phyloP scores from a whole-genome alignment of 2,113 vertebrate species.

The Hoplias malabaricus region DNA sequence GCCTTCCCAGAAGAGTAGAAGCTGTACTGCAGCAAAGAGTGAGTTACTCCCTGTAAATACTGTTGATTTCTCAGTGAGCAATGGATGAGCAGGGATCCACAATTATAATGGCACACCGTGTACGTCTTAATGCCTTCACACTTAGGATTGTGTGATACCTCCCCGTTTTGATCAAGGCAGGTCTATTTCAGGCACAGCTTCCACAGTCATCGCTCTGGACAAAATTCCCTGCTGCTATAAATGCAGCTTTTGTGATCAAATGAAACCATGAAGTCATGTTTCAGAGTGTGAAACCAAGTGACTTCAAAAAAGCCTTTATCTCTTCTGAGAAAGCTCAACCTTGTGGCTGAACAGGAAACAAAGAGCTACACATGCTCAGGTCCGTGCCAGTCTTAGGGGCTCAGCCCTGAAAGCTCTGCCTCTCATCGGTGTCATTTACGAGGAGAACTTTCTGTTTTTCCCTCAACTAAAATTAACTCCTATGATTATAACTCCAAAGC shows the following conservation, averaged over 20 bases:
- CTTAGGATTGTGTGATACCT: neutral
- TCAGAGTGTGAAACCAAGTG: neutral
- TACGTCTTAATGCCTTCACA: neutral
- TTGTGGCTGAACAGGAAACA: conserved; percentile 25
- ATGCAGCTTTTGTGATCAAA: conserved; percentile 12
- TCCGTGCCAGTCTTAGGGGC: neutral
- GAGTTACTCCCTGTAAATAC: too few relatives aligned
- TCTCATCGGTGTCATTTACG: neutral
- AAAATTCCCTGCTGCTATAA: conserved; percentile 14
- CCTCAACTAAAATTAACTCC: neutral
- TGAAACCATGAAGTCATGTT: neutral
- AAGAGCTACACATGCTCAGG: conserved; percentile 23
- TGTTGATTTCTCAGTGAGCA: too few relatives aligned
- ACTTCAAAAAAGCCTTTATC: conserved; percentile 24
- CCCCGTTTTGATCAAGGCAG: neutral
- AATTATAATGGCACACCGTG: too few relatives aligned
- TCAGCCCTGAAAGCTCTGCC: neutral
- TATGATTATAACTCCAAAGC: neutral
- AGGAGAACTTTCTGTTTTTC: neutral
- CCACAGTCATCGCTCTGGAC: neutral
- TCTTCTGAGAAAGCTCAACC: conserved; percentile 14
- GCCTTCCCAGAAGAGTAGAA: too few relatives aligned
- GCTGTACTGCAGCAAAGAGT: too few relatives aligned
- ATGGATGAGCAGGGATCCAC: too few relatives aligned
- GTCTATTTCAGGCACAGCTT: neutral